Percentiles rank a stretch among this genome's conserved stretches.
Conservation (phyloP, 2,888 invertebrate genomes). For the Hedya salicella region DNA sequence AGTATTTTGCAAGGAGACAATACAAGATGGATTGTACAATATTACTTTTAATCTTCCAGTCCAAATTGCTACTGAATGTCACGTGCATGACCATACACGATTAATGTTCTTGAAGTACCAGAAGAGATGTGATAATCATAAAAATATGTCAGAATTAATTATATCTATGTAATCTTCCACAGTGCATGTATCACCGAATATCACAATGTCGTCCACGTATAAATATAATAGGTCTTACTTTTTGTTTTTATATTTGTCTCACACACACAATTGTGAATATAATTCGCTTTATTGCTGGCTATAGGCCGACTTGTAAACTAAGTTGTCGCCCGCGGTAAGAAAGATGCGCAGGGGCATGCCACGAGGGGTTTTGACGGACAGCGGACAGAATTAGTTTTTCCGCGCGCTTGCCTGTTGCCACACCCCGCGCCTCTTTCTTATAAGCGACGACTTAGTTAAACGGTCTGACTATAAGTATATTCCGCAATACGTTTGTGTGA, state of each 20-base stretch:
- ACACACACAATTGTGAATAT: conserved; percentile 58
- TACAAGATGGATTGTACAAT: conserved; percentile 1
- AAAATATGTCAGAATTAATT: conserved; percentile 30
- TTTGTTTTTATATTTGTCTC: conserved; percentile 66
- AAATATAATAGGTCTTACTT: conserved; percentile 62
- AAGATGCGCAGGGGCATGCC: no score
- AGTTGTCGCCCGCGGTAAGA: no score
- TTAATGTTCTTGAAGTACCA: conserved; percentile 23
- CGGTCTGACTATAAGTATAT: no score
- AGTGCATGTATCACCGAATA: conserved; percentile 81
- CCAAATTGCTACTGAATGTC: conserved; percentile 58
- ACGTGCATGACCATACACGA: conserved; percentile 69
- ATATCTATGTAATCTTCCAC: conserved; percentile 59
- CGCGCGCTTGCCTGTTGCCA: no score
- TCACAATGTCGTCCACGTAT: conserved; percentile 71
- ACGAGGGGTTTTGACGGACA: no score
- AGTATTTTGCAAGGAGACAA: conserved; percentile 3
- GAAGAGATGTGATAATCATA: conserved; percentile 16
- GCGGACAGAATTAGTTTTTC: no score
- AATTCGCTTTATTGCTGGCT: conserved; percentile 17
- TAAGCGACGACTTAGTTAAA: no score
- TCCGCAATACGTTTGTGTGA: conserved; percentile 63
- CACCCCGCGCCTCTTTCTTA: no score
- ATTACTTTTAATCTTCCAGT: conserved; percentile 56
- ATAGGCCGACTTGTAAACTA: no score